These are phyloP conservation scores for Xiphophorus birchmanni DNA, from an alignment of 2,797 vertebrate genomes.

Conservation along the genomic window DNA sequence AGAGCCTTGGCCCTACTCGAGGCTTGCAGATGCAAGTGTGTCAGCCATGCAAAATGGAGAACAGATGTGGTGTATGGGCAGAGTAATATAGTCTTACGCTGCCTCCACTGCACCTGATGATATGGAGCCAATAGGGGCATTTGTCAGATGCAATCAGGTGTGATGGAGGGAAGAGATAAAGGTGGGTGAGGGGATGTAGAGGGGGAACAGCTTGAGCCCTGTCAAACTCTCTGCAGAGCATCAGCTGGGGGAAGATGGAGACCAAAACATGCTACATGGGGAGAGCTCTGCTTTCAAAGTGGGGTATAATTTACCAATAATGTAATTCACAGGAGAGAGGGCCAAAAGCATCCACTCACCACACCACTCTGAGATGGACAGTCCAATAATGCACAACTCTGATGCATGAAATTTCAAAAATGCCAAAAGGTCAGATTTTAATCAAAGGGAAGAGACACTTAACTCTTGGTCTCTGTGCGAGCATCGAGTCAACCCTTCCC, in stretches of 20 bases:
- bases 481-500: constrained; percentile 58
- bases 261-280: constrained; percentile 52
- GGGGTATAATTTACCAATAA: constrained; percentile 37
- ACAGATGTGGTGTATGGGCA: constrained; percentile 79
- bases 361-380: neutral
- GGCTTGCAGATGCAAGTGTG: constrained; percentile 62
- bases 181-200: constrained; percentile 12
- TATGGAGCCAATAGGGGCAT: constrained; percentile 81
- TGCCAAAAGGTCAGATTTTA: constrained; percentile 71
- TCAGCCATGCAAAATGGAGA: constrained; percentile 70
- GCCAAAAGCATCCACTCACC: constrained; percentile 21
- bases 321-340: constrained; percentile 31
- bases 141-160: constrained; percentile 85
- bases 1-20: constrained; percentile 60
- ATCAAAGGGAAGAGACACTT: constrained; percentile 73
- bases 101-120: constrained; percentile 77
- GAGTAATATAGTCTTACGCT: constrained; percentile 80
- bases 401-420: constrained; percentile 63
- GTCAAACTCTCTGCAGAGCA: constrained; percentile 72
- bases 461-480: constrained; percentile 63
- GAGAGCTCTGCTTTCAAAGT: constrained; percentile 40
- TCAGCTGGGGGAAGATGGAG: constrained; percentile 68
- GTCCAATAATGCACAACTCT: constrained; percentile 30
- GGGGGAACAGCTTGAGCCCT: constrained; percentile 68
- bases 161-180: constrained; percentile 74